Base-by-base conservation (phyloP, 1,140 invertebrate species). In the Lutraria rhynchaena region DNA sequence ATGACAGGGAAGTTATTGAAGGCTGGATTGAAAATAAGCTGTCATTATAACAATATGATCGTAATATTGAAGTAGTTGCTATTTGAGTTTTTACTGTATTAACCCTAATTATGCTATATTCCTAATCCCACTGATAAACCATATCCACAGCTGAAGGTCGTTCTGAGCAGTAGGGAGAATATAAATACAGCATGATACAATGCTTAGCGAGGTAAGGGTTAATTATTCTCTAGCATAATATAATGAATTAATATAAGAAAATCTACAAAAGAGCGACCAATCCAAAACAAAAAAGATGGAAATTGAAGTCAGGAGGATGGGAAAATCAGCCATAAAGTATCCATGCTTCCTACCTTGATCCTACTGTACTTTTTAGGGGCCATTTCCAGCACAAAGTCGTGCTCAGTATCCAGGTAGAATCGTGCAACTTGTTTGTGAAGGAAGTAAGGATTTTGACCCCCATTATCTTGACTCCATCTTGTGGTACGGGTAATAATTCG, bases 361-460 rank as follows among this genome's bases (percentile, higher is more conserved):
- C 87, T 84, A 31, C 88, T 88, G 44, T 80, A 84, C 44, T 87
- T 83, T 35, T 81, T 83, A 5, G 85, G 87, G 5, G 86, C 82
- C 88, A 90, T 88, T 71, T 91, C 88, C 27, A 92, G 37, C 0
- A 91, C 70, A 85, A 92, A 89, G 46, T 92, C 91, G 86, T 92
- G 91, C 49, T 91, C 89, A 22, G 78, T 55, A 81, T 92, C 91
- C 22, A 92, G 74, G 77, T 85, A 91, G 63, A 91, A 89, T 24
- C 90, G 75, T n/a, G 87, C 90, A 1, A 87, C 61, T 27, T 84
- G 65, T 27, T 67, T 82, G 53, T 85, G 85, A 41, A 89, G 77
- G 41, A 85, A 73, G 49, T 87, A 86, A 11, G 89, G 90, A 49
- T 90, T 88, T 27, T 87, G 85, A 17, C 90, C 89, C 0, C 86